Percentiles rank a stretch among this genome's conserved stretches.
These are phyloP conservation scores for Acanthopagrus latus DNA, from an alignment of 2,797 vertebrate genomes.

Conservation along the genomic window DNA sequence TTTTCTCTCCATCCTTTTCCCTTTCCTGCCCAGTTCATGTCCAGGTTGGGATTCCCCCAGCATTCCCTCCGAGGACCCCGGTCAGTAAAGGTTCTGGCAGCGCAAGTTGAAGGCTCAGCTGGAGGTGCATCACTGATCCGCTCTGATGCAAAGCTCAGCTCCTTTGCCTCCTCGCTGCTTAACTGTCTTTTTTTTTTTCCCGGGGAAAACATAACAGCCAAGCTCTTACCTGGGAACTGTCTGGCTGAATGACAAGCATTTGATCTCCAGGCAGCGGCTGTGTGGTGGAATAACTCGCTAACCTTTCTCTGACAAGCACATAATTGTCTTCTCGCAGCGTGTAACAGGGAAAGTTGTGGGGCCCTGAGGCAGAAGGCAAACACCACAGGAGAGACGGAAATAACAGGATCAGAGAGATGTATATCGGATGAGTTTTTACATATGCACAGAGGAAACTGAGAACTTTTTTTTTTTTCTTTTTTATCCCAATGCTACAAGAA, in stretches of 20 bases:
- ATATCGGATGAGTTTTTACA: conserved; percentile 28
- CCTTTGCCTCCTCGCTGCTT: conserved; percentile 19
- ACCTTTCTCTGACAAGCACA: conserved; percentile 38
- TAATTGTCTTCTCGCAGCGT: conserved; percentile 28
- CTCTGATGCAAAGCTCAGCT: conserved; percentile 47
- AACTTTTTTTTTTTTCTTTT: conserved; percentile 3
- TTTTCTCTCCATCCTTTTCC: conserved; percentile 2
- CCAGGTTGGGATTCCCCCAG: conserved; percentile 49
- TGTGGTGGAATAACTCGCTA: conserved; percentile 15
- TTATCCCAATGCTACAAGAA: not conserved
- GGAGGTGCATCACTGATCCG: conserved; percentile 46
- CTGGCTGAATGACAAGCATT: conserved; percentile 36
- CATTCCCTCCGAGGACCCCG: conserved; percentile 44
- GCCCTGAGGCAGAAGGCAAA: conserved; percentile 29
- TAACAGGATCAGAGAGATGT: conserved; percentile 17
- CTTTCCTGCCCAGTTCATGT: conserved; percentile 36
- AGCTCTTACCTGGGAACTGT: conserved; percentile 22
- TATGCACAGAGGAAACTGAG: conserved; percentile 17
- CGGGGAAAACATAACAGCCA: conserved; percentile 27
- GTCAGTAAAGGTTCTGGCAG: conserved; percentile 32
- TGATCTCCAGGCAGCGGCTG: conserved; percentile 16
- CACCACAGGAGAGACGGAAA: conserved; percentile 18
- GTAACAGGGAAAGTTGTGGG: not conserved
- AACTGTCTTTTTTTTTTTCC: conserved; percentile 17
- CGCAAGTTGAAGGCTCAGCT: conserved; percentile 48